Base-by-base conservation (phyloP, 2,888 invertebrate genomes). In the Amblyteles armatorius region DNA sequence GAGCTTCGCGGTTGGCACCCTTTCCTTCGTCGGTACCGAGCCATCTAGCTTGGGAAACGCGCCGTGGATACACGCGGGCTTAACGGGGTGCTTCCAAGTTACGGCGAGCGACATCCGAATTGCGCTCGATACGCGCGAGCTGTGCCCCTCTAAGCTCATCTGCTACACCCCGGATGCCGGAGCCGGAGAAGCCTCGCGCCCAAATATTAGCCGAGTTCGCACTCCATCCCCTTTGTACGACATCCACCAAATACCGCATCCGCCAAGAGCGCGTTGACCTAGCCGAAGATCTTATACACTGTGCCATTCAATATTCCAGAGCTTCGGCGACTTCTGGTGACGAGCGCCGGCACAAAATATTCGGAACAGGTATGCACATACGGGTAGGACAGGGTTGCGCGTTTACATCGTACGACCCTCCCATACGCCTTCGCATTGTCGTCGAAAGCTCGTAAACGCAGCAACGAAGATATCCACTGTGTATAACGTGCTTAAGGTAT, bases 51-150 rank as follows among this genome's bases (percentile, higher is more conserved):
- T 50, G 40, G 22, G 71, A 82, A 67, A 78, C 78, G 72, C 44
- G 44, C 77, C 81, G 79, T 76, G 63, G 73, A 79, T 80, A 85
- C 82, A 83, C 82, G 85, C 83, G 48, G 69, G 86, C 82, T 88
- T 85, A 83, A 83, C 81, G 76, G 85, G 69, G 71, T 86, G 86
- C 87, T 87, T 86, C 60, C 87, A 71, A 83, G 87, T 87, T 83
- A 86, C 81, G 79, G 85, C 83, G 80, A 82, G 79, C 84, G 78
- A 84, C 85, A 86, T 87, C 86, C 85, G 83, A 87, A 88, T 86
- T 76, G 83, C 63, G 78, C 80, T 86, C 85, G 83, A 87, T 86
- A 86, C 82, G 83, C 84, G 72, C 77, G 68, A 78, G 79, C 82
- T 72, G 48, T 76, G 44, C 44, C 9, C 48, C 68, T 33, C 60